Evolutionary conservation across 2,113 vertebrate genomes (phyloP), one percentile per base, ranked within the genome.

Genomic region (Sander vitreus): DNA sequence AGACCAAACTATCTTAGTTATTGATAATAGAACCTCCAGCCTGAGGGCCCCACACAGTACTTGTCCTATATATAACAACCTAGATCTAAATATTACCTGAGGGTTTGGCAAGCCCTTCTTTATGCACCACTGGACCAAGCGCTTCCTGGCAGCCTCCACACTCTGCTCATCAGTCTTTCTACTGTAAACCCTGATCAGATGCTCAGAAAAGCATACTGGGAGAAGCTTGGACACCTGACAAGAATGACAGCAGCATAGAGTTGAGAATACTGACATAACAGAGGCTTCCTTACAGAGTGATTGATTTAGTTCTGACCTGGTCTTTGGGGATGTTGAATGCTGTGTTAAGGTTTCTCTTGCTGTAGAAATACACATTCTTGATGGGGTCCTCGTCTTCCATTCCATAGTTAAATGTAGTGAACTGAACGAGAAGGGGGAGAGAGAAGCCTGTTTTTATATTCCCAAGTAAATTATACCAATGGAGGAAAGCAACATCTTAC

Each of bases 381-480:
- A 99, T 90, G 9, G 96, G 97, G 67, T 98, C 96, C 84, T 96
- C 83, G 2, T 95, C 92, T 57, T 96, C 92, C 95, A 95, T 97
- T 15, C 97, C 97, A 77, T 97, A 97, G 91, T 97, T 94, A 83
- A 96, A 95, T 62, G 88, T 78, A 90, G 96, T 87, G 68, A 95
- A 82, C 97, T 99, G 83, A 47, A 60, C 72, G 11, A 78, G 0
- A 65, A 45, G 8, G 5, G 0, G 11, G 6, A 72, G 48, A 62
- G 3, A 64, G 18, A 64, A 51, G 5, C 1, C 1, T 16, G 1
- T 74, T 13, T 51, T 75, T 30, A 50, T 14, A 36, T 21, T 36
- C 6, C 25, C 3, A 25, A 33, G 5, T 78, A 65, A 62, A 55
- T 53, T 18, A 47, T 5, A 14, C 7, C 19, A 55, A 5, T 8